Percentiles rank a stretch among this genome's conserved stretches.
These are phyloP conservation scores for Himantopus leucocephalus DNA, from an alignment of 2,113 vertebrate species.

Conservation along the genomic window DNA sequence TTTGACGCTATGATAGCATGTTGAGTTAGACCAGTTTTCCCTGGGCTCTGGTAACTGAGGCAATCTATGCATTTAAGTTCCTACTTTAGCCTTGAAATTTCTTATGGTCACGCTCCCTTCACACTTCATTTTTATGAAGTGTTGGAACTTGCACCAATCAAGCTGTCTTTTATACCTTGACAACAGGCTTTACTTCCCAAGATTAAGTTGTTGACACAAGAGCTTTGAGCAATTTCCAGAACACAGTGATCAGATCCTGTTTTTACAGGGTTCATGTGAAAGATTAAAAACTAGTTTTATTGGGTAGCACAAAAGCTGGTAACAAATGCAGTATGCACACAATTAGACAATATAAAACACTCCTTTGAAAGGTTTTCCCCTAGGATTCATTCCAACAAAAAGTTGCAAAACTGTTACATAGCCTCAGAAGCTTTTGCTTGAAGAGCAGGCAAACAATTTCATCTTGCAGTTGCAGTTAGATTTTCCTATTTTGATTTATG, in stretches of 20 bases:
- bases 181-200: neutral
- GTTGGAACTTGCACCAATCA: neutral
- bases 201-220: neutral
- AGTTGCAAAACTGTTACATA: neutral
- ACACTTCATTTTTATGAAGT: neutral
- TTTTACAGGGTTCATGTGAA: neutral
- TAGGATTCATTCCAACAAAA: neutral
- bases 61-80: neutral
- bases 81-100: neutral
- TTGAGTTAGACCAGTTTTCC: neutral
- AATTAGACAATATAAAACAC: neutral
- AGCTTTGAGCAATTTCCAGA: neutral
- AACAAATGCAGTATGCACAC: neutral
- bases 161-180: neutral
- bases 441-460: neutral
- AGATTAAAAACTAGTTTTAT: neutral
- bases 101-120: neutral
- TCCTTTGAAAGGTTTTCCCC: neutral
- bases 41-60: neutral
- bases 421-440: neutral
- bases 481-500: neutral
- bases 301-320: neutral
- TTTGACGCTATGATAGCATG: fast-evolving
- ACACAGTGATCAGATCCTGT: neutral
- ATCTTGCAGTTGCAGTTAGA: neutral